Evolutionary conservation across 2,888 invertebrate species (phyloP).

Genomic region (Xanthorhoe designata): DNA sequence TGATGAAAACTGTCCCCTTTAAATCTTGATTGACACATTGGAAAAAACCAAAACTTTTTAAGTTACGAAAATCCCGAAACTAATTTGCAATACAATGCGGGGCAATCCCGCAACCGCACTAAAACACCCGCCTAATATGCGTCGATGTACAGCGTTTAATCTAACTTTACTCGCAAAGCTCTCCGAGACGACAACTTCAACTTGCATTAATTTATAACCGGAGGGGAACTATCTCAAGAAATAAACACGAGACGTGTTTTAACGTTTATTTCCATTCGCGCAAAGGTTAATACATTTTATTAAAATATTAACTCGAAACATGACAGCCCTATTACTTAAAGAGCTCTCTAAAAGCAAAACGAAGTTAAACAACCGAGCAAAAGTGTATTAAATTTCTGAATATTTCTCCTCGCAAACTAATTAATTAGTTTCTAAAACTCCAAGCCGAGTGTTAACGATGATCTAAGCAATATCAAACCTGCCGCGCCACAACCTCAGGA

Average conservation of each 20-base stretch:
- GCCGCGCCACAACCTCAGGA: constrained; percentile 49
- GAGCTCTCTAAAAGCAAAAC: constrained; percentile 47
- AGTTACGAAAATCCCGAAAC: constrained; percentile 39
- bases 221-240: constrained; percentile 40
- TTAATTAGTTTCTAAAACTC: constrained; percentile 69
- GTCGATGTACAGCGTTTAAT: constrained; percentile 76
- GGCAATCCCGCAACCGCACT: constrained; percentile 54
- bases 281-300: constrained; percentile 33
- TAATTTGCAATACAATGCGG: constrained; percentile 75
- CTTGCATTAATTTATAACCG: constrained; percentile 61
- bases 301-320: constrained; percentile 37
- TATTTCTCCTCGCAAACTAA: constrained; percentile 59
- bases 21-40: constrained; percentile 2
- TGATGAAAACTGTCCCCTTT: constrained; percentile 6
- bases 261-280: constrained; percentile 26
- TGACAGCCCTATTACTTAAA: constrained; percentile 49
- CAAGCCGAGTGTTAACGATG: constrained; percentile 64
- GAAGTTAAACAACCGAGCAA: constrained; percentile 51
- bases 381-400: constrained; percentile 62
- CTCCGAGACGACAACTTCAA: constrained; percentile 61
- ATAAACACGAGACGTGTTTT: constrained; percentile 35
- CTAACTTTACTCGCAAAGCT: constrained; percentile 73
- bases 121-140: constrained; percentile 63
- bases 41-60: constrained; percentile 9
- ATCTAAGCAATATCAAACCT: constrained; percentile 63